Evolutionary conservation across 2,113 vertebrate species (phyloP).

Genomic region (Salvelinus fontinalis): DNA sequence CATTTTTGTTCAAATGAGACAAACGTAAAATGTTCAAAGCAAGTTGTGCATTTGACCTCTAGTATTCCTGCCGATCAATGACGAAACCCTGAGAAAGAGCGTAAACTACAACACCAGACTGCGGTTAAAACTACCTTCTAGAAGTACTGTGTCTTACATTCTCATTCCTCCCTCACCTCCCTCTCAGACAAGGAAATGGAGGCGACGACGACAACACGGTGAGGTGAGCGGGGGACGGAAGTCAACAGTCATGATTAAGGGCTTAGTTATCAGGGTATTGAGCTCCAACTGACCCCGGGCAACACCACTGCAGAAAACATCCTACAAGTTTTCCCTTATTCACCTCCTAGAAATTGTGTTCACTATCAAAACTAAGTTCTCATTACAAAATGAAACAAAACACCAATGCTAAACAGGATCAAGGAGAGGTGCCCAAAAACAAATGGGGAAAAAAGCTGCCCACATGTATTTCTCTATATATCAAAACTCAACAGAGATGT

Average conservation of each 20-base stretch:
- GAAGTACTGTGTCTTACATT: neutral
- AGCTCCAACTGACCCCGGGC: conserved; percentile 31
- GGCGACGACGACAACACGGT: neutral
- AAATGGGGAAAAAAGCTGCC: too few species aligned
- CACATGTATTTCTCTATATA: too few species aligned
- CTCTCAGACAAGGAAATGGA: neutral
- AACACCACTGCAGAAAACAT: conserved; percentile 6
- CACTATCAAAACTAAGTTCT: conserved; percentile 40
- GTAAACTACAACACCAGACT: too few species aligned
- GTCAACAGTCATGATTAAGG: conserved; percentile 44
- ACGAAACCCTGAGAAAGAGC: neutral
- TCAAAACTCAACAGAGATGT: neutral
- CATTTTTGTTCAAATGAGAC: neutral
- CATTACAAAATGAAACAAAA: conserved; percentile 30
- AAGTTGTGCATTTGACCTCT: neutral
- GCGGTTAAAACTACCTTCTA: neutral
- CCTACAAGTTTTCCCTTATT: conserved; percentile 14
- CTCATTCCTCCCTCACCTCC: neutral
- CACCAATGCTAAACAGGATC: neutral
- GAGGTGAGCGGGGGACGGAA: conserved; percentile 22
- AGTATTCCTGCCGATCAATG: neutral
- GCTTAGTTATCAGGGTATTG: conserved; percentile 35
- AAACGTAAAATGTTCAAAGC: neutral
- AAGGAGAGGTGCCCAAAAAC: too few species aligned
- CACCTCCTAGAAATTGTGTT: conserved; percentile 13